Evolutionary conservation across 2,797 vertebrate genomes (phyloP), one percentile per base, ranked within the genome.

Genomic region (Oophaga sylvatica): DNA sequence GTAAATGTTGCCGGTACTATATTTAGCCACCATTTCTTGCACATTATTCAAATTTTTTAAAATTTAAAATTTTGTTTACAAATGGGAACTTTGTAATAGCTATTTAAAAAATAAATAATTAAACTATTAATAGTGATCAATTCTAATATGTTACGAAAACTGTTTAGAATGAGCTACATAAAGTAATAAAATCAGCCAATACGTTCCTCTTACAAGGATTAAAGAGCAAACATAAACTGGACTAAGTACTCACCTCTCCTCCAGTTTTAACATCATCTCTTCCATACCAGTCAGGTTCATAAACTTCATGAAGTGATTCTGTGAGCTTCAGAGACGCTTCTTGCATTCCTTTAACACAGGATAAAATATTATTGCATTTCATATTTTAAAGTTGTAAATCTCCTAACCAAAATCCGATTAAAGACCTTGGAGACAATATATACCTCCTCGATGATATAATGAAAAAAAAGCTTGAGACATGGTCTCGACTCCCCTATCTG

Each of bases 291-390:
- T 99, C 98, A 1, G 97, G 97, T 83, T 99, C 98, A 0, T 99
- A 99, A 29, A 99, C 98, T 92, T 99, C 98, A 57, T 99, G 98
- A 19, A 99, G 95, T 7, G 98, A 99, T 92, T 99, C 97, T 0
- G 97, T 97, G 90, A 99, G 95, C 90, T 98, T 99, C 93, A 97
- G 97, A 12, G 98, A 99, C 15, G 98, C 98, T 93, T 99, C 98
- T 86, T 99, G 98, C 98, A 99, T 99, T 29, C 95, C 97, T 98
- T 77, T 17, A 45, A 45, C 5, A 90, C 5, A 90, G n/a, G 26
- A 65, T 12, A 56, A n/a, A 70, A 56, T 17, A 57, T 31, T 5
- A 35, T 17, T 59, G 56, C 29, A 56, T 53, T 26, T 6, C 78
- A 62, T 22, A 5, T 75, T 10, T 48, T 73, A 4, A 45, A 5